These are phyloP conservation scores for Acleris sparsana DNA, from an alignment of 2,888 invertebrate genomes.

Conservation along the genomic window DNA sequence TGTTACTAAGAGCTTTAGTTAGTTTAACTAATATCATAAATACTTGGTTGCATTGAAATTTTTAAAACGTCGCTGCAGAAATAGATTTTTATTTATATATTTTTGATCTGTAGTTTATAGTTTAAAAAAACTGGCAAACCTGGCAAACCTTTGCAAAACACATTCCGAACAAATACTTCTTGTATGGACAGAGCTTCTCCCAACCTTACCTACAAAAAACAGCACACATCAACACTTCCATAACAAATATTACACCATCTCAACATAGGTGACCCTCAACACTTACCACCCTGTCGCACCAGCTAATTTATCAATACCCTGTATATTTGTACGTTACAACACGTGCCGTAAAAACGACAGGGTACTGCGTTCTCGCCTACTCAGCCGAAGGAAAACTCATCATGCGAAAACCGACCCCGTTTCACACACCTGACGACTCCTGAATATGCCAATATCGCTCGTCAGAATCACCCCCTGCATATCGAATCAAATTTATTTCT, in stretches of 20 bases:
- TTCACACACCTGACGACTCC: slow-evolving; percentile 28
- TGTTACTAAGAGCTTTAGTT: no score
- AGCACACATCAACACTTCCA: background rate
- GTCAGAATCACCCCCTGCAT: slow-evolving; percentile 24
- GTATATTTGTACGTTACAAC: background rate
- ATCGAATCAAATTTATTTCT: slow-evolving; percentile 34
- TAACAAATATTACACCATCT: slow-evolving; percentile 3
- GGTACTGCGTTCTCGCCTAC: slow-evolving; percentile 21
- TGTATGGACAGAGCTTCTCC: background rate
- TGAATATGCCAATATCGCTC: slow-evolving; percentile 21
- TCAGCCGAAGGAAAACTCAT: slow-evolving; percentile 34
- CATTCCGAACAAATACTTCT: no score
- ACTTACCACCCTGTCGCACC: slow-evolving; percentile 5
- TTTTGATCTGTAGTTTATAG: no score
- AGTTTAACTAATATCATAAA: no score
- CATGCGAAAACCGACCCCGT: slow-evolving; percentile 31
- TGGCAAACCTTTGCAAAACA: no score
- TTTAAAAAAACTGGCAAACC: no score
- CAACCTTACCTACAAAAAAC: background rate
- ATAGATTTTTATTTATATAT: no score
- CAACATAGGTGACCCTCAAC: background rate
- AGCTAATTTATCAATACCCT: background rate
- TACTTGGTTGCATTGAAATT: no score
- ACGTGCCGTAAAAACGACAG: background rate
- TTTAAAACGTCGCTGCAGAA: no score